A percentile compares a stretch with the other conserved stretches of the same genome.
phyloP scores from a whole-genome alignment of 2,113 vertebrate genomes.

The Austrofundulus limnaeus region DNA sequence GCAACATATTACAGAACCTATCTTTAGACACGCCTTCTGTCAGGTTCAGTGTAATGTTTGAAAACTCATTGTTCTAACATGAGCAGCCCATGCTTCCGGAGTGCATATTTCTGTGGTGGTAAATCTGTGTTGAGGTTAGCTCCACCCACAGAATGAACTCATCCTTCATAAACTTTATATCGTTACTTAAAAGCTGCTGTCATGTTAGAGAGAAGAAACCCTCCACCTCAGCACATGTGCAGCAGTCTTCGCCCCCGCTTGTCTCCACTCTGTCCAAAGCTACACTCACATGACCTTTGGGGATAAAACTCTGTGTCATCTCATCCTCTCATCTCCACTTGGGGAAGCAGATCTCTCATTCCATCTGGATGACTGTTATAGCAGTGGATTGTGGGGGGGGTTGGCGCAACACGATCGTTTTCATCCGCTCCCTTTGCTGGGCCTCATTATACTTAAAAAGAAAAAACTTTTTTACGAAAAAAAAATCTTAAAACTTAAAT shows the following conservation, averaged over 20 bases:
- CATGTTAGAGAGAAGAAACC: conserved; percentile 33
- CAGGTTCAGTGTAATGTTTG: neutral
- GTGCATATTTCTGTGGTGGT: conserved; percentile 21
- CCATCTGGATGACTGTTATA: conserved; percentile 70
- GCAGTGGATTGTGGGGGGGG: conserved; percentile 24
- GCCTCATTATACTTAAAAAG: conserved; percentile 2
- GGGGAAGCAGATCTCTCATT: conserved; percentile 67
- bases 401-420: conserved; percentile 8
- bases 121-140: conserved; percentile 31
- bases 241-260: conserved; percentile 56
- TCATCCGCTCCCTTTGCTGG: conserved; percentile 18
- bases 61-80: conserved; percentile 38
- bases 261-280: conserved; percentile 44
- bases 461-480: conserved; percentile 3
- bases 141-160: conserved; percentile 33
- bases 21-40: conserved; percentile 19
- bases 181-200: conserved; percentile 8
- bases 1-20: neutral
- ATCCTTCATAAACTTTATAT: conserved; percentile 33
- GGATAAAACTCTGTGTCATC: conserved; percentile 68
- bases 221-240: conserved; percentile 38
- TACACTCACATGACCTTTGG: conserved; percentile 41
- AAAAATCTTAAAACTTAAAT: neutral
- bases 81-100: conserved; percentile 47
- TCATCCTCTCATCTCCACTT: conserved; percentile 71